These are phyloP conservation scores for Temnothorax unifasciatus DNA, from an alignment of 2,888 invertebrate species.

Conservation along the genomic window DNA sequence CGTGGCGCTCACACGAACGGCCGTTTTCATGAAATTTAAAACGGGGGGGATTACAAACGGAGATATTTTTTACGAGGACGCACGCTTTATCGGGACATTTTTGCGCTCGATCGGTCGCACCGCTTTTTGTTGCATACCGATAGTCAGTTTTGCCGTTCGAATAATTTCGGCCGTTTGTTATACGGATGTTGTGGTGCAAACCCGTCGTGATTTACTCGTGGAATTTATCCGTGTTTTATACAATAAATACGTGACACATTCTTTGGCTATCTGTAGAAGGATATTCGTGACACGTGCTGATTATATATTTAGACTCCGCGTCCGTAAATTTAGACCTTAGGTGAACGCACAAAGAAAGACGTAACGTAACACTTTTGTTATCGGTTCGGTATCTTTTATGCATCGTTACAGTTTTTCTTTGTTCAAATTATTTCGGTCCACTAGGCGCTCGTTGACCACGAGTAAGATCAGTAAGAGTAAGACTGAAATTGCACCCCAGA, in stretches of 20 bases:
- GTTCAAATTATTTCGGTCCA: constrained; percentile 67
- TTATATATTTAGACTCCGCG: no score
- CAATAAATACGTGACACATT: not conserved
- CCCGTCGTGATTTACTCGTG: constrained; percentile 7
- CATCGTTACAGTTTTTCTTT: constrained; percentile 54
- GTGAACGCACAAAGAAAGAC: no score
- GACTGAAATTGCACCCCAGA: constrained; percentile 71
- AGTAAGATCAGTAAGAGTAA: constrained; percentile 52
- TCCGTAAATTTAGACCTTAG: no score
- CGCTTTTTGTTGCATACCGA: constrained; percentile 41
- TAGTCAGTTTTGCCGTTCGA: constrained; percentile 38
- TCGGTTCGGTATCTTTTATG: constrained; percentile 53
- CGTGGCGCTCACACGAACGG: constrained; percentile 12
- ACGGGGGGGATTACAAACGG: constrained; percentile 48
- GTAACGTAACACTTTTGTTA: not conserved
- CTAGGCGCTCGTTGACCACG: constrained; percentile 66
- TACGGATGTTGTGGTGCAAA: constrained; percentile 9
- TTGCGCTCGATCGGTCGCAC: constrained; percentile 39
- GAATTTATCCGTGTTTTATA: constrained; percentile 14
- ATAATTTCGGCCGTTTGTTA: constrained; percentile 37
- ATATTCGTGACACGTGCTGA: no score
- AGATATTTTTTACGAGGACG: constrained; percentile 51
- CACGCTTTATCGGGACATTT: constrained; percentile 51
- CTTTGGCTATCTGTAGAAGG: not conserved
- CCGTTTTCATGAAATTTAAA: constrained; percentile 58